Evolutionary conservation across 2,113 vertebrate genomes (phyloP), one percentile per base, ranked within the genome.

Genomic region (Atrichornis clamosus): DNA sequence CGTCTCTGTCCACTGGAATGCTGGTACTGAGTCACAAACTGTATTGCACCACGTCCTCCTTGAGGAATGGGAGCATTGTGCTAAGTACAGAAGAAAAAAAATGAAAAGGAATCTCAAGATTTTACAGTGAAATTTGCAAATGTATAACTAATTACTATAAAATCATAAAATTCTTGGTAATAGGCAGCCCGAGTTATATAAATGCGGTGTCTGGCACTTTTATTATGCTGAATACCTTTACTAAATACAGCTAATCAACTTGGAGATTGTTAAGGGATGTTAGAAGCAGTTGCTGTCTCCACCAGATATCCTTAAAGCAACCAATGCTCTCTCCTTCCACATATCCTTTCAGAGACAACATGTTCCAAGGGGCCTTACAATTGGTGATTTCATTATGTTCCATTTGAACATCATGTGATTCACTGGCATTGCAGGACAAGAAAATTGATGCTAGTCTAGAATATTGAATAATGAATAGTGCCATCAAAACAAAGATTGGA

Each of bases 31-130:
- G 98, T 99, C 90, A 99, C 98, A 94, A 98, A 99, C 79, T 99
- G 99, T 84, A 99, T 97, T 39, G 99, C 98, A 89, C 99, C 99
- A 70, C 99, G 98, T 53, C 99, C 99, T 84, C 99, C 99, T 97
- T 99, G 99, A 90, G 98, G 99, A 95, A 99, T 99, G 37, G 99
- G 98, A 89, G 99, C 99, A 63, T 99, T 99, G 94, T 99, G 99
- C 99, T 99, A 67, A n/a, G 47, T 9, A 49, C 3, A 91, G 47
- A 37, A 91, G 47, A 70, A 90, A 58, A 76, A 78, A 86, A 27
- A 91, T 20, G 13, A 41, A 96, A 52, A 15, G 87, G 46, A 95
- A 90, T 52, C 41, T 74, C 39, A 39, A 24, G 35, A 52, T 82
- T 87, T 69, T 73, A 65, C 13, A 87, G 19, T 24, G 20, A 10